Evolutionary conservation across 2,113 vertebrate genomes (phyloP), one percentile per base, ranked within the genome.

Genomic region (Pelobates fuscus): DNA sequence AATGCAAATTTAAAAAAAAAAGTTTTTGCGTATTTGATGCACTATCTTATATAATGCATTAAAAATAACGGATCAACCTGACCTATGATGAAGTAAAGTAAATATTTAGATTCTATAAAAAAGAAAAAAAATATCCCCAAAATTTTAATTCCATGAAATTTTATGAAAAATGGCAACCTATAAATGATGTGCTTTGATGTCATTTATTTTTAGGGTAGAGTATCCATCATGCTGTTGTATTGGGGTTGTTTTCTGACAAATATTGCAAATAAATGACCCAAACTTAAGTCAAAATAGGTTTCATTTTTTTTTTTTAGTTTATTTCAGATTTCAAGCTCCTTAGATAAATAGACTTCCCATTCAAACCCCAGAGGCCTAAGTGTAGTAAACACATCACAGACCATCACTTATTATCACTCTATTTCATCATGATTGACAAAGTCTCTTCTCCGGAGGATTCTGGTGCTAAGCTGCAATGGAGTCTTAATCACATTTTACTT

Each of bases 401-500:
- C 73, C 67, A 77, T 77, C 73, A 68, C 65, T 77, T 77, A 76
- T 67, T 76, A 77, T 77, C 73, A 68, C 73, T 46, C 59, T 63
- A 61, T 64, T 77, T 68, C 57, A 68, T 55, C 3, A 25, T 77
- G 73, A 77, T 68, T 77, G 73, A 77, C 73, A 77, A 77, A 77
- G 73, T 77, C 73, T 49, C 57, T 77, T 67, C 73, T 77, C 73
- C 25, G 57, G 73, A 77, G 73, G 73, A 77, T 77, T 67, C 55
- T 61, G 55, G 73, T 61, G 65, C 72, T 77, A 68, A 77, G 73
- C 73, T 61, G 64, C 73, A 68, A 61, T 77, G 66, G 73, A 77
- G 73, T 77, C 73, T 52, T 77, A 68, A 77, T 77, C 73, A 77
- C 65, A 77, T 68, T 68, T 77, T 68, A 68, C 67, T 77, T 77